Evolutionary conservation across 2,113 vertebrate genomes (phyloP), one percentile per base, ranked within the genome.

Genomic region (Tragulus kanchil): DNA sequence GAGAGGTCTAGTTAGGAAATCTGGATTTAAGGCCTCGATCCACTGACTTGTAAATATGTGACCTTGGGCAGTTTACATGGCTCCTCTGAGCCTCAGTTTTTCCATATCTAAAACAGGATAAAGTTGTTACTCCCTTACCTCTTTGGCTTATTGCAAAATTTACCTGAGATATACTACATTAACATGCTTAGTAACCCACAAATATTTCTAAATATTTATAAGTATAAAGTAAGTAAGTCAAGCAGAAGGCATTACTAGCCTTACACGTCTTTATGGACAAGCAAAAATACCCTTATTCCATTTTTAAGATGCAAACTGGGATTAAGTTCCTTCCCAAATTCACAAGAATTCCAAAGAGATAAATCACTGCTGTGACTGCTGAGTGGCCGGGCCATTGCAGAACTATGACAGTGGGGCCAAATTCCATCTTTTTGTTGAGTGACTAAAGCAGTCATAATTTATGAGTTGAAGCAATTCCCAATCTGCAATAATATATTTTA

Each of bases 271-370:
- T 50, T 2, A 50, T 52, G 21, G 65, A 50, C 19, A 90, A 92
- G 83, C 3, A 90, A 93, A 95, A 95, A 64, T 28, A 88, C 58
- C 16, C 19, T 61, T 52, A 75, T 84, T 82, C 59, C 26, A 79
- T 58, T 87, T 84, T 79, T 56, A 73, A 89, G 42, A 19, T 84
- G 36, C 2, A 83, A 56, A 1, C 25, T 85, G 12, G 52, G 13
- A n/a, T 48, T 89, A 58, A 6, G 25, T 58, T 64, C 19, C 64
- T 58, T 77, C 36, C 1, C 45, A 83, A 48, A 58, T 42, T 62
- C 25, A 54, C 48, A 86, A 19, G 19, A 8, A 0, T 19, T 77
- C 28, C 36, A 12, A n/a, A 64, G 28, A n/a, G 7, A 45, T 28
- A 36, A 23, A 26, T 59, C 31, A 19, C 2, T n/a, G 7, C 15